Percentiles rank a stretch among this genome's conserved stretches.
These are phyloP conservation scores for Corbicula japonica DNA, from an alignment of 2,888 invertebrate genomes.

Conservation along the genomic window DNA sequence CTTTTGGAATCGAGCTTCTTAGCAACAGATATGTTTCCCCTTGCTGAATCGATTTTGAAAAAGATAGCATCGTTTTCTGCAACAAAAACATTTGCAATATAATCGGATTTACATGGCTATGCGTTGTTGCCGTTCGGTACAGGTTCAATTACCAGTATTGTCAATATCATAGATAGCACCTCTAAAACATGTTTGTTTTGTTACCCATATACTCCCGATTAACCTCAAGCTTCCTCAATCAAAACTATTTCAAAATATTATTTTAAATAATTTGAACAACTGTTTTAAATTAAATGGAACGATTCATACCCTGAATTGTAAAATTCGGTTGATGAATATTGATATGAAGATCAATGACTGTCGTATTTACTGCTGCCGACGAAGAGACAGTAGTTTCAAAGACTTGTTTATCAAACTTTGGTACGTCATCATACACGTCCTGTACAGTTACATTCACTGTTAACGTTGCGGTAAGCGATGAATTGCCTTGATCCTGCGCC, in stretches of 20 bases:
- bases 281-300: not conserved
- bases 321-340: not conserved
- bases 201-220: not conserved
- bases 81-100: not conserved
- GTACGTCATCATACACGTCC: conserved; percentile 44
- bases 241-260: not conserved
- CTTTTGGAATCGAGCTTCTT: conserved; percentile 2
- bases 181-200: not conserved
- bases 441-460: conserved; percentile 28
- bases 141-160: not conserved
- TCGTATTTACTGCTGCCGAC: not conserved
- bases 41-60: conserved; percentile 12
- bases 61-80: conserved; percentile 26
- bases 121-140: not conserved
- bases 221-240: not conserved
- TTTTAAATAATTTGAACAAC: not conserved
- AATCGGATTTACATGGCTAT: not conserved
- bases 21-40: conserved; percentile 4
- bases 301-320: conserved; percentile 18
- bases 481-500: conserved; percentile 38
- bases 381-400: conserved; percentile 24
- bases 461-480: not conserved
- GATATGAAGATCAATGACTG: conserved; percentile 24
- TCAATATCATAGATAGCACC: not conserved
- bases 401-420: conserved; percentile 25